Evolutionary conservation across 2,113 vertebrate species (phyloP).

Genomic region (Apteryx mantelli): DNA sequence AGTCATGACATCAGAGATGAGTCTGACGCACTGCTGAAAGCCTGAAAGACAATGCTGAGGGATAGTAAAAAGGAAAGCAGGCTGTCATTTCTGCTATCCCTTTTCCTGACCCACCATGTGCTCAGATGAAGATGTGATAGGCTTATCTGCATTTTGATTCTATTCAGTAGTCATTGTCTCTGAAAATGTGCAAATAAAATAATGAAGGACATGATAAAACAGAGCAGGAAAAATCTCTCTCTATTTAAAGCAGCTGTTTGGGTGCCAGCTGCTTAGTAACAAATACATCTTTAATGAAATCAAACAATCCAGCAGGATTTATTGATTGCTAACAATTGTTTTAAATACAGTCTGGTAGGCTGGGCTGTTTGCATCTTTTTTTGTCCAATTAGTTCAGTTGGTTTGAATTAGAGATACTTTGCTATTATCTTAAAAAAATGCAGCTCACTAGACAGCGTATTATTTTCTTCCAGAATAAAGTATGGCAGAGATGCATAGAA

Average conservation of each 20-base stretch:
- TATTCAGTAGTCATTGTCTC: constrained; percentile 54
- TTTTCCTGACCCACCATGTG: constrained; percentile 53
- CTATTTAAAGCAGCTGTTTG: constrained; percentile 85
- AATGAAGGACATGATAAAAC: constrained; percentile 72
- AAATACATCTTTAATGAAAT: constrained; percentile 85
- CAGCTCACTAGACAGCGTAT: neutral
- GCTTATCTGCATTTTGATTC: constrained; percentile 60
- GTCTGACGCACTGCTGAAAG: constrained; percentile 16
- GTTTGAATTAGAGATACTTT: constrained; percentile 84
- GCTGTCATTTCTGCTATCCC: constrained; percentile 38
- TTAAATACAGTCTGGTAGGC: constrained; percentile 81
- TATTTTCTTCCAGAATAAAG: neutral
- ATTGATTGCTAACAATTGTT: constrained; percentile 84
- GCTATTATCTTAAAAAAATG: constrained; percentile 66
- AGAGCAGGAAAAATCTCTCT: constrained; percentile 71
- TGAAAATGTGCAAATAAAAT: constrained; percentile 64
- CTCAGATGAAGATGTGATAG: constrained; percentile 35
- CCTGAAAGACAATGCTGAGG: constrained; percentile 12
- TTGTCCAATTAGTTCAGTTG: constrained; percentile 82
- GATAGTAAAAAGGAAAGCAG: constrained; percentile 18
- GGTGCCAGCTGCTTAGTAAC: constrained; percentile 79
- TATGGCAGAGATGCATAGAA: neutral
- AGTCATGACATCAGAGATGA: neutral
- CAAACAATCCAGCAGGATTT: constrained; percentile 79
- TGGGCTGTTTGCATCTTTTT: constrained; percentile 74